Base-by-base conservation (phyloP, 2,888 invertebrate species). In the Lasiommata megera region DNA sequence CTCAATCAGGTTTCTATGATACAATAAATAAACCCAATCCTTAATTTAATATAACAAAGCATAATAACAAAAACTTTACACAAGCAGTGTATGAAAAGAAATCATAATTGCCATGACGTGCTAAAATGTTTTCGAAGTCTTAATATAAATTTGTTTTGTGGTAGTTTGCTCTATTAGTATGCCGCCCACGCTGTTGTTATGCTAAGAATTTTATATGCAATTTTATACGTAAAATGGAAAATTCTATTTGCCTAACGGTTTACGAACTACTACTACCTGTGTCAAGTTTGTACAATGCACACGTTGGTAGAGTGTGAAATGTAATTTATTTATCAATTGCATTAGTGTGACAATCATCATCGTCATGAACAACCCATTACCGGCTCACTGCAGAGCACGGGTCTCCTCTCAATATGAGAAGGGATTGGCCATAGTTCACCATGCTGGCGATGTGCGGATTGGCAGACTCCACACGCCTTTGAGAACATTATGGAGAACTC, bases 81-180 rank as follows among this genome's bases (percentile, higher is more conserved):
- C 54, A 65, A 67, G 66, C 60, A 63, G 66, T 67, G 66, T 71
- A 61, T 60, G 57, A 54, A 56, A 56, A 66, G 66, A 67, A 67
- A 64, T 63, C 60, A 61, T 67, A 66, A 61, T 60, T 58, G 57
- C 54, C 47, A 55, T 58, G 58, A 62, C 62, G 55, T 60, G 56
- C 53, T 58, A 48, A 51, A 56, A 60, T 58, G 47, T 53, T 54
- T 60, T 58, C 66, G 59, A 73, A 58, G 64, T 65, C 62, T 70
- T 65, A 67, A 71, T 68, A 61, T 62, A 64, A 70, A 65, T 52
- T 59, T 41, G 46, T 40, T 29, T 38, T 51, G 29, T 38, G 41
- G 36, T 48, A 48, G 52, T 60, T 53, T 60, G 29, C 56, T 46
- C 46, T 60, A 60, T 53, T 52, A 55, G 29, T 44, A 40, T 34